A percentile compares a stretch with the other conserved stretches of the same genome.
Conservation (phyloP, 2,113 vertebrate species). For the Heterotis niloticus region DNA sequence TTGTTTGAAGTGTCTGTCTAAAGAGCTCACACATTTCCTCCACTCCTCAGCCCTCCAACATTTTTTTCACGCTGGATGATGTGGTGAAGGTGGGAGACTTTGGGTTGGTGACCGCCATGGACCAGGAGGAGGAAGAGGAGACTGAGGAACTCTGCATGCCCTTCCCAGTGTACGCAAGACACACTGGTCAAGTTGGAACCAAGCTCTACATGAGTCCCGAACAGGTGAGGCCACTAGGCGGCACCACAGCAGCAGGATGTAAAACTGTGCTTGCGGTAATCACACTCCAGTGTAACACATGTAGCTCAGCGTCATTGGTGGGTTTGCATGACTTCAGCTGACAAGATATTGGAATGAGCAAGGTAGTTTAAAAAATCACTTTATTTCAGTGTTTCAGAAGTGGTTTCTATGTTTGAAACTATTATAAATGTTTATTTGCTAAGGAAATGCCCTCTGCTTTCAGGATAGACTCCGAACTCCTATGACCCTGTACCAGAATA, state of each 20-base stretch:
- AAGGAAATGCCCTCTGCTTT: too few relatives aligned
- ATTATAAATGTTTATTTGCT: too few relatives aligned
- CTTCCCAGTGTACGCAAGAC: constrained; percentile 85
- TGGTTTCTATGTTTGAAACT: too few relatives aligned
- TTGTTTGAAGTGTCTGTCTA: too few relatives aligned
- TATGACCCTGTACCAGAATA: too few relatives aligned
- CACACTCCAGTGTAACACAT: background rate
- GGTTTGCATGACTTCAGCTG: too few relatives aligned
- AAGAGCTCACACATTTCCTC: background rate
- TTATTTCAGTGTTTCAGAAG: too few relatives aligned
- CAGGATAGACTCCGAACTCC: too few relatives aligned
- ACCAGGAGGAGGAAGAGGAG: constrained; percentile 94
- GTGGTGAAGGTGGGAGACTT: constrained; percentile 97
- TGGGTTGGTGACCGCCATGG: constrained; percentile 94
- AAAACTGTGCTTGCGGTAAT: background rate
- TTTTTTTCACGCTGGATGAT: constrained; percentile 97
- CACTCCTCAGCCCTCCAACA: constrained; percentile 86
- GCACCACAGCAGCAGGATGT: background rate
- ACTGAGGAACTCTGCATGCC: constrained; percentile 72
- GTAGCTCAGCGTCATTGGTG: too few relatives aligned
- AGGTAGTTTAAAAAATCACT: too few relatives aligned
- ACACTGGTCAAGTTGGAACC: constrained; percentile 96
- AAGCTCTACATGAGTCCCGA: constrained; percentile 99
- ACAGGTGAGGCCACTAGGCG: constrained; percentile 69
- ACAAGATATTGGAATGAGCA: too few relatives aligned